phyloP scores from a whole-genome alignment of 2,113 vertebrate species.

The Myodes glareolus region DNA sequence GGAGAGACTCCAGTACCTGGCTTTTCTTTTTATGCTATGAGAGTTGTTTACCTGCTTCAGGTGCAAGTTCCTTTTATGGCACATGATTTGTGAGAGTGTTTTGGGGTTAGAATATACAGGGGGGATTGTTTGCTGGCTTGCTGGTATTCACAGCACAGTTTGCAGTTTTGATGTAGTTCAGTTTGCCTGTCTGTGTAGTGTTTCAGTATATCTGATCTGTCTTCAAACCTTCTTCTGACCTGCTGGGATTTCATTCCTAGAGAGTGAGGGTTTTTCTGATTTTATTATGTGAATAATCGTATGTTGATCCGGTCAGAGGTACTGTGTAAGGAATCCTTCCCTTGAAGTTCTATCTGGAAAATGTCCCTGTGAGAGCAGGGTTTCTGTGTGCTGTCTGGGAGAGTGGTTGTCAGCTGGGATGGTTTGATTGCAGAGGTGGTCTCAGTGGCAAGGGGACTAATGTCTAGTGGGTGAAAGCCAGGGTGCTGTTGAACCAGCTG shows the following conservation, averaged over 20 bases:
- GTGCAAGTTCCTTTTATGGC: not conserved
- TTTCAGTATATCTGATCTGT: conserved; percentile 12
- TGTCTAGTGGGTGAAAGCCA: not conserved
- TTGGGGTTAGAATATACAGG: not conserved
- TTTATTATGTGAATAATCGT: not conserved
- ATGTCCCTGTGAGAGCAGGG: not conserved
- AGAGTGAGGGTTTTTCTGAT: not conserved
- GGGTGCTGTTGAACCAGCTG: not conserved
- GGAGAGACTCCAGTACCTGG: not conserved
- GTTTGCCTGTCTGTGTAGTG: not conserved
- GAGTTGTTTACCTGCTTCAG: not conserved
- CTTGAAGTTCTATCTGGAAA: conserved; percentile 13
- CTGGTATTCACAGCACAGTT: not conserved
- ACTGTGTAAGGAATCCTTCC: conserved; percentile 19
- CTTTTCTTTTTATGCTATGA: not conserved
- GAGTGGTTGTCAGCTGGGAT: not conserved
- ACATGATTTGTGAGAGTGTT: not conserved
- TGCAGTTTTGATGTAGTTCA: conserved; percentile 24
- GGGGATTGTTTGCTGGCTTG: conserved; percentile 1
- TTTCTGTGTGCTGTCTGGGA: not conserved
- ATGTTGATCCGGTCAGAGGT: conserved; percentile 11
- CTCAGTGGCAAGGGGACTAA: not conserved
- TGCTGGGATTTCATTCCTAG: conserved; percentile 6
- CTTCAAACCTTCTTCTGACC: not conserved
- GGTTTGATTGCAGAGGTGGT: not conserved